phyloP scores from a whole-genome alignment of 2,797 vertebrate species.

The Rhabdophis nuchalis region DNA sequence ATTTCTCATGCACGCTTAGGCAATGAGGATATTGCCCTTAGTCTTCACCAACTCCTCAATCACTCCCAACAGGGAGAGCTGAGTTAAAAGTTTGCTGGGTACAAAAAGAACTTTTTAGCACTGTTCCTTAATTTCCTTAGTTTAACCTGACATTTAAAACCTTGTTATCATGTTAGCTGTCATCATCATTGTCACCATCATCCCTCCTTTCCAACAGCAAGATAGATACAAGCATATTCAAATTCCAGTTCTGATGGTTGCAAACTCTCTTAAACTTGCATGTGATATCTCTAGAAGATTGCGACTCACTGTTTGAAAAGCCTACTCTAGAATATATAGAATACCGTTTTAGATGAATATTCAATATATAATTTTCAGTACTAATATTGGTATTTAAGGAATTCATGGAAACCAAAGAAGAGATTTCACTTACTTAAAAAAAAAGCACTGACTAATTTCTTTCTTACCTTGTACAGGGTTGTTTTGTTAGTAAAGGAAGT shows the following conservation, averaged over 20 bases:
- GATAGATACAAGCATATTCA: background rate
- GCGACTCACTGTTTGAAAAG: background rate
- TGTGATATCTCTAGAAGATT: background rate
- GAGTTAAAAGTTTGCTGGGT: background rate
- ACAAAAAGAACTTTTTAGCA: background rate
- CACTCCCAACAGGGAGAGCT: background rate
- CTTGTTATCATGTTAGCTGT: background rate
- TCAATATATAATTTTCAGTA: background rate
- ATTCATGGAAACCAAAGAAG: background rate
- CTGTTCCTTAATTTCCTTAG: background rate
- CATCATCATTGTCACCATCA: background rate
- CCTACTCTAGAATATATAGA: background rate
- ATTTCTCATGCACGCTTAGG: background rate
- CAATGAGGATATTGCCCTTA: background rate
- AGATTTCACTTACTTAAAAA: background rate
- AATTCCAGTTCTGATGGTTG: background rate
- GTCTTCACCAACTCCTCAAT: background rate
- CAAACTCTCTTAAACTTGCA: background rate
- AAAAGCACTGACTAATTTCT: background rate
- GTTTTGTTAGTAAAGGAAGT: background rate
- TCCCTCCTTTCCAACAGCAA: background rate
- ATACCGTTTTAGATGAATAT: background rate
- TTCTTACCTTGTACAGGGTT: background rate
- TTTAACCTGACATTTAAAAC: background rate
- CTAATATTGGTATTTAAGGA: background rate